Evolutionary conservation across 2,888 invertebrate species (phyloP).

Genomic region (Scaptomyza cyrtandrae): DNA sequence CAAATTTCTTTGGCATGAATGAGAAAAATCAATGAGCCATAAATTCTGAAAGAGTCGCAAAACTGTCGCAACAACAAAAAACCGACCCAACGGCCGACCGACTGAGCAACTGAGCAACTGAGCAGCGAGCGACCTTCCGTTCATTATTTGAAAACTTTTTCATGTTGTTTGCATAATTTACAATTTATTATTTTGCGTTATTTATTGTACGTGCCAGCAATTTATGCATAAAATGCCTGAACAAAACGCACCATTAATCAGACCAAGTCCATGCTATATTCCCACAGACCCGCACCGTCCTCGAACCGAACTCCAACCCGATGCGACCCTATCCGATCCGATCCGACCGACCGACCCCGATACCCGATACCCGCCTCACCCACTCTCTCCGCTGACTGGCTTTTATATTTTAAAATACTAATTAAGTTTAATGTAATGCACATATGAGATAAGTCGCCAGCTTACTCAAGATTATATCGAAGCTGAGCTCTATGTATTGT

Average conservation of each 20-base stretch:
- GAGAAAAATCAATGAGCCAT: slow-evolving; percentile 55
- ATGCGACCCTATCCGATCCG: neutral
- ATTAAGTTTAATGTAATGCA: slow-evolving; percentile 78
- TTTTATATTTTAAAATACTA: slow-evolving; percentile 53
- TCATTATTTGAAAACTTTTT: slow-evolving; percentile 69
- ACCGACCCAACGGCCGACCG: slow-evolving; percentile 2
- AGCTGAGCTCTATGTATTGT: slow-evolving; percentile 27
- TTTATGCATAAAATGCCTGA: slow-evolving; percentile 72
- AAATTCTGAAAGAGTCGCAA: slow-evolving; percentile 51
- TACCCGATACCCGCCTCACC: neutral
- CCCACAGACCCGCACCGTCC: slow-evolving; percentile 58
- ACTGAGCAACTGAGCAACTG: slow-evolving; percentile 1
- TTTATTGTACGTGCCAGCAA: slow-evolving; percentile 74
- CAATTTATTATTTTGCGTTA: slow-evolving; percentile 77
- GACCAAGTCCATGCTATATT: slow-evolving; percentile 47
- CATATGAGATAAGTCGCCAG: slow-evolving; percentile 74
- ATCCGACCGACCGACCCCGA: too few relatives aligned
- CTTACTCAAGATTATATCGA: slow-evolving; percentile 72
- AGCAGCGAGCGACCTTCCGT: slow-evolving; percentile 60
- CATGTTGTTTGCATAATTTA: slow-evolving; percentile 76
- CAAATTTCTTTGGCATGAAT: slow-evolving; percentile 70
- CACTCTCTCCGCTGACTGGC: neutral
- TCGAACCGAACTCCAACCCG: slow-evolving; percentile 29
- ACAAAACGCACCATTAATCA: slow-evolving; percentile 79
- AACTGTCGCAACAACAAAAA: slow-evolving; percentile 30